phyloP scores from a whole-genome alignment of 2,888 invertebrate species.

The Polyploca ridens region DNA sequence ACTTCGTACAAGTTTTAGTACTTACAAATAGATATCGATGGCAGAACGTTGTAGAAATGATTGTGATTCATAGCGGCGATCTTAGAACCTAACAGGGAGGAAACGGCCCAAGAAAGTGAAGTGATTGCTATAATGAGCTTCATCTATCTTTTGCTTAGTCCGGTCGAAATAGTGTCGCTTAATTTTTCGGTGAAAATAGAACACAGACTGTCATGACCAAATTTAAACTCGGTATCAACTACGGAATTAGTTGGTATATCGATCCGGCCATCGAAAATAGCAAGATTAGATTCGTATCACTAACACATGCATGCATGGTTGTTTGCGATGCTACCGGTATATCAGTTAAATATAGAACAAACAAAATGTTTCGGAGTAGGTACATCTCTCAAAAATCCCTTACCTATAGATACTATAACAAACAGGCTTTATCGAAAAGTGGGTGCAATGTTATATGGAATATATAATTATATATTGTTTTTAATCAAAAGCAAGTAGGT shows the following conservation, averaged over 20 bases:
- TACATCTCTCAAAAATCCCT: neutral
- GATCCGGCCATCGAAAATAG: slow-evolving; percentile 20
- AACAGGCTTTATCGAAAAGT: too few species aligned
- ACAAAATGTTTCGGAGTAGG: neutral
- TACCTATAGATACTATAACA: too few species aligned
- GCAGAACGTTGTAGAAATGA: neutral
- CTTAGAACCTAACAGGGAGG: neutral
- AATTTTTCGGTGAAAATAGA: slow-evolving; percentile 2
- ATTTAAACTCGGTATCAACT: slow-evolving; percentile 2
- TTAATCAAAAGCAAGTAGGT: too few species aligned
- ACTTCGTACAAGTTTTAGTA: neutral
- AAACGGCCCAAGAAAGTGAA: neutral
- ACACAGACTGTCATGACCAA: neutral
- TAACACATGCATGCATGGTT: neutral
- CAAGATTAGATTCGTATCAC: neutral
- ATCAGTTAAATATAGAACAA: neutral
- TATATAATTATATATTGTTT: too few species aligned
- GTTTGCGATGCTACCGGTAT: neutral
- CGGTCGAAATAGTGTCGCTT: neutral
- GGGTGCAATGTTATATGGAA: too few species aligned
- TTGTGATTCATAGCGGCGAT: neutral
- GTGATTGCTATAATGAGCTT: neutral
- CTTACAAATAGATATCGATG: neutral
- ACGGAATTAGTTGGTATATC: slow-evolving; percentile 26
- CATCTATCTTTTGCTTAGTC: neutral